Evolutionary conservation across 2,888 invertebrate genomes (phyloP), one percentile per base, ranked within the genome.

Genomic region (Drosophila atroscutellata): DNA sequence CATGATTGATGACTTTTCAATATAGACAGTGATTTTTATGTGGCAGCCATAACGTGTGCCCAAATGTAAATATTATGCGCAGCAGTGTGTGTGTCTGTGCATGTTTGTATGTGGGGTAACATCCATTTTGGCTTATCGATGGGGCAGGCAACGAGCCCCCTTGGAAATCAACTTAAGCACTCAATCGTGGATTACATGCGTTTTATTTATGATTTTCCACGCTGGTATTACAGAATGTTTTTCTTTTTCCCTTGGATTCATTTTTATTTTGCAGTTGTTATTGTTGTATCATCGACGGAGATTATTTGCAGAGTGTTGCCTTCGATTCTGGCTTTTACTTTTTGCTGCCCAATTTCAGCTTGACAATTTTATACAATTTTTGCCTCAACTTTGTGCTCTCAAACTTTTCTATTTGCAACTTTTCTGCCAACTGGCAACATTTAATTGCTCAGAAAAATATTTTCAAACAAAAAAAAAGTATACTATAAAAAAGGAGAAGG

Each of bases 371-470:
- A 32, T 62, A 76, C 49, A 64, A 72, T 76, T 87, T 73, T 72
- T 63, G 50, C 61, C 71, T 61, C 64, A 84, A 87, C 87, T 87
- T 87, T 76, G 54, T 42, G 77, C 55, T 70, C 45, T 62, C 54
- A 68, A 89, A 89, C 75, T 89, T 89, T 89, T 73, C 85, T 62
- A 72, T 75, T 79, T 47, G 55, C 69, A 85, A 85, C 89, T 85
- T 89, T 86, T 72, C 59, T 69, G 67, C 66, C 73, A 88, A 90
- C 87, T 84, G 82, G 86, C 74, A 87, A 87, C 78, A 90, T 90
- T 91, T 90, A 90, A 90, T 90, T 90, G 90, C 91, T 90, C 91
- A 83, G 86, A 90, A 91, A 90, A 90, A 82, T 82, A 89, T 85
- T 87, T 80, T 60, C 18, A 51, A 57, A 62, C 59, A 52, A 64